phyloP scores from a whole-genome alignment of 2,113 vertebrate species.

The Phalacrocorax brasilianus region DNA sequence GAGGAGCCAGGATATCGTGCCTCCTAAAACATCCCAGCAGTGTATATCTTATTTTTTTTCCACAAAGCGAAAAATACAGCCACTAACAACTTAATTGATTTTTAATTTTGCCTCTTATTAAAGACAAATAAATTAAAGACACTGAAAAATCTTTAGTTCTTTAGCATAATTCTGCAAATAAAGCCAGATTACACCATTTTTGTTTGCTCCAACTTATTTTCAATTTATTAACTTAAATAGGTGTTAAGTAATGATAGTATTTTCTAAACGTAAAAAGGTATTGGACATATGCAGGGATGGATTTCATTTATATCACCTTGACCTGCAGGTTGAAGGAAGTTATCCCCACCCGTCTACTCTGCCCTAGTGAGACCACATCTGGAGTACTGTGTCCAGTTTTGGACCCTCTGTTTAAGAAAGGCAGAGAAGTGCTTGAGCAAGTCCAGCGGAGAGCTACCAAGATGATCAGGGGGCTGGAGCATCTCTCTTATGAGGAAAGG shows the following conservation, averaged over 20 bases:
- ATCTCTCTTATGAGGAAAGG: too few relatives aligned
- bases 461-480: too few relatives aligned
- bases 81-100: background rate
- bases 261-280: background rate
- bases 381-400: too few relatives aligned
- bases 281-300: background rate
- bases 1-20: background rate
- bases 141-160: background rate
- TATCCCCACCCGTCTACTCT: too few relatives aligned
- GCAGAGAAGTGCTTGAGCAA: too few relatives aligned
- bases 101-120: background rate
- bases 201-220: background rate
- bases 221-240: background rate
- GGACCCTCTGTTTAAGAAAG: too few relatives aligned
- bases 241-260: background rate
- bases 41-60: background rate
- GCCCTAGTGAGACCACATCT: too few relatives aligned
- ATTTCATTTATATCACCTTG: background rate
- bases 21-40: background rate
- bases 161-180: background rate
- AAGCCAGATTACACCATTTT: background rate
- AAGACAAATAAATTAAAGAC: background rate
- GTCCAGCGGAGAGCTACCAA: too few relatives aligned
- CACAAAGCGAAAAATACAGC: background rate
- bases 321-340: too few relatives aligned